phyloP scores from a whole-genome alignment of 2,888 invertebrate genomes.

The Melipona bicolor region DNA sequence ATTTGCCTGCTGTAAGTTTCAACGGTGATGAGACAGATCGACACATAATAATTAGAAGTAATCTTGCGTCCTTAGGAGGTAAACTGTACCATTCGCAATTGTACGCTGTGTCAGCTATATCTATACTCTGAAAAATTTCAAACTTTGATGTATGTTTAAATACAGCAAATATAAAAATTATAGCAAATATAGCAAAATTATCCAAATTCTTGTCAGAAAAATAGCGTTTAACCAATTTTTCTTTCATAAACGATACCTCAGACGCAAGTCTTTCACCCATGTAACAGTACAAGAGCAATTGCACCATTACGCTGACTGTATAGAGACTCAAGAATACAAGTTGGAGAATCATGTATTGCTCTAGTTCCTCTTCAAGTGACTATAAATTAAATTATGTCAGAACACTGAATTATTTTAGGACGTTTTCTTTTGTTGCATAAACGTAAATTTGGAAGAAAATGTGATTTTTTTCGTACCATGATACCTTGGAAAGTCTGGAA shows the following conservation, averaged over 20 bases:
- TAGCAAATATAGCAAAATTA: no score
- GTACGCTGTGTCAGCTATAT: conserved; percentile 47
- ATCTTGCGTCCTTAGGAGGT: conserved; percentile 26
- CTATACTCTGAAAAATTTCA: neutral
- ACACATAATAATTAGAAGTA: conserved; percentile 52
- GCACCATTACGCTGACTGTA: conserved; percentile 62
- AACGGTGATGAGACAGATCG: conserved; percentile 52
- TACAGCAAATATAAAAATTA: no score
- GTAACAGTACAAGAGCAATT: conserved; percentile 60
- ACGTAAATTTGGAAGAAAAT: conserved; percentile 70
- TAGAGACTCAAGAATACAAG: conserved; percentile 50
- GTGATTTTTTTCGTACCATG: conserved; percentile 60
- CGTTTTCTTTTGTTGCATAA: conserved; percentile 48
- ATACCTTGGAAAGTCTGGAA: conserved; percentile 74
- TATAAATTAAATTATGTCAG: conserved; percentile 13
- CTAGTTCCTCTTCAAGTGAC: conserved; percentile 29
- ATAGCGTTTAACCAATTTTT: neutral
- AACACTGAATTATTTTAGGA: neutral
- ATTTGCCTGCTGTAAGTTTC: conserved; percentile 58
- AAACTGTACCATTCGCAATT: conserved; percentile 63
- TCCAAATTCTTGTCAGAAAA: neutral
- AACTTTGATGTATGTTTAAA: neutral
- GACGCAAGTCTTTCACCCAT: conserved; percentile 56
- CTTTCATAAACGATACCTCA: conserved; percentile 39
- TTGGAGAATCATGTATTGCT: conserved; percentile 26